These are phyloP conservation scores for Microplitis manilae DNA, from an alignment of 2,888 invertebrate genomes.

Conservation along the genomic window DNA sequence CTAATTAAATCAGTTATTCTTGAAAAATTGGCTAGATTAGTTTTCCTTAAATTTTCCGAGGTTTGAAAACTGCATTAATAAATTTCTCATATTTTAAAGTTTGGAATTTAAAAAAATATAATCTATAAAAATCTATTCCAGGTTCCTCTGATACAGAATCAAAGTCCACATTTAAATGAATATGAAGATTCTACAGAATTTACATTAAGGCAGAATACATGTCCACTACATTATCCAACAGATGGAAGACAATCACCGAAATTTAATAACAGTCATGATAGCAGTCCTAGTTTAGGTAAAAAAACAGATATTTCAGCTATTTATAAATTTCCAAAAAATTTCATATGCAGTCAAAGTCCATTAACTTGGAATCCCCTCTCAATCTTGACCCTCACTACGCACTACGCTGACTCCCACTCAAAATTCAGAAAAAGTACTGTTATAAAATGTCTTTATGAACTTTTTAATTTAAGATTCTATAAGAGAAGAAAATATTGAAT, in stretches of 20 bases:
- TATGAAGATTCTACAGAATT: slow-evolving; percentile 53
- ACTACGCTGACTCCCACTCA: too few species aligned
- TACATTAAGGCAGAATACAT: slow-evolving; percentile 58
- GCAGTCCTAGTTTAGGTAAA: slow-evolving; percentile 60
- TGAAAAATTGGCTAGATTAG: slow-evolving; percentile 81
- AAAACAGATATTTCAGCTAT: not conserved
- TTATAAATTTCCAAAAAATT: too few species aligned
- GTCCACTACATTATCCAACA: slow-evolving; percentile 62
- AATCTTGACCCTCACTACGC: too few species aligned
- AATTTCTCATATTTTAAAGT: not conserved
- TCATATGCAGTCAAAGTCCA: too few species aligned
- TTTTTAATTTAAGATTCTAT: slow-evolving; percentile 52
- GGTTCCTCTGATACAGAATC: slow-evolving; percentile 12
- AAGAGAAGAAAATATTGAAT: slow-evolving; percentile 74
- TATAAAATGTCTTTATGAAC: not conserved
- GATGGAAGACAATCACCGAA: slow-evolving; percentile 58
- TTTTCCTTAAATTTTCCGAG: slow-evolving; percentile 81
- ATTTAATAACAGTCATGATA: slow-evolving; percentile 55
- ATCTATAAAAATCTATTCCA: not conserved
- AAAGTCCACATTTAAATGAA: slow-evolving; percentile 39
- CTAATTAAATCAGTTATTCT: slow-evolving; percentile 81
- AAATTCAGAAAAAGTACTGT: too few species aligned
- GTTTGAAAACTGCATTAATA: slow-evolving; percentile 41
- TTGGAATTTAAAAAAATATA: not conserved
- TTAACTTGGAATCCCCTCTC: too few species aligned